These are phyloP conservation scores for Arenaria interpres DNA, from an alignment of 2,113 vertebrate genomes.

Conservation along the genomic window DNA sequence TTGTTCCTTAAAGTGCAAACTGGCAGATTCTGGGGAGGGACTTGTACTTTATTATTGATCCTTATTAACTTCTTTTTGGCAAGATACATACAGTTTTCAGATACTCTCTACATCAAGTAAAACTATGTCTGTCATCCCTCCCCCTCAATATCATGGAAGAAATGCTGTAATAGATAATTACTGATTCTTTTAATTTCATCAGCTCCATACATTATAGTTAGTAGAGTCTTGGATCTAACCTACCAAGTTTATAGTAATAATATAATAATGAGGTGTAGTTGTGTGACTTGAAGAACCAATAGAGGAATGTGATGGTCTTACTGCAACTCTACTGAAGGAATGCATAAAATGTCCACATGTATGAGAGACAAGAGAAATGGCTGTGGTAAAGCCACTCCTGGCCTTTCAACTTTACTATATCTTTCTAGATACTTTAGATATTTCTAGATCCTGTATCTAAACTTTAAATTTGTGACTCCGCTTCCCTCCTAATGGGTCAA, in stretches of 20 bases:
- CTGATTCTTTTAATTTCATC: not conserved
- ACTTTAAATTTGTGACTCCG: not conserved
- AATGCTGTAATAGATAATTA: not conserved
- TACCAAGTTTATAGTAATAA: not conserved
- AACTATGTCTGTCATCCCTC: not conserved
- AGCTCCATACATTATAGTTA: not conserved
- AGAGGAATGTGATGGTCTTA: not conserved
- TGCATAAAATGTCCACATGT: rapidly evolving
- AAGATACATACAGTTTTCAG: not conserved
- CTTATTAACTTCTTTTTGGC: not conserved
- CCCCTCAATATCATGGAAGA: not conserved
- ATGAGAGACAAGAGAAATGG: not conserved
- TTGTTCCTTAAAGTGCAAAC: not conserved
- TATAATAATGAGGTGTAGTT: not conserved
- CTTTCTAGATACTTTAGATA: not conserved
- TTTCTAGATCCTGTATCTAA: not conserved
- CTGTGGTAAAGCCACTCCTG: not conserved
- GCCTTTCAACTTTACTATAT: not conserved
- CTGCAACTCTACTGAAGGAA: not conserved
- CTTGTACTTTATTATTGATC: not conserved
- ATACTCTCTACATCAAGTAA: no score
- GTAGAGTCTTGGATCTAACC: not conserved
- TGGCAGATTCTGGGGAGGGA: not conserved
- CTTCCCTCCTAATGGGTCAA: not conserved
- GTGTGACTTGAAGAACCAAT: not conserved